These are phyloP conservation scores for Ctenicera cuprea DNA, from an alignment of 2,888 invertebrate species.

Conservation along the genomic window DNA sequence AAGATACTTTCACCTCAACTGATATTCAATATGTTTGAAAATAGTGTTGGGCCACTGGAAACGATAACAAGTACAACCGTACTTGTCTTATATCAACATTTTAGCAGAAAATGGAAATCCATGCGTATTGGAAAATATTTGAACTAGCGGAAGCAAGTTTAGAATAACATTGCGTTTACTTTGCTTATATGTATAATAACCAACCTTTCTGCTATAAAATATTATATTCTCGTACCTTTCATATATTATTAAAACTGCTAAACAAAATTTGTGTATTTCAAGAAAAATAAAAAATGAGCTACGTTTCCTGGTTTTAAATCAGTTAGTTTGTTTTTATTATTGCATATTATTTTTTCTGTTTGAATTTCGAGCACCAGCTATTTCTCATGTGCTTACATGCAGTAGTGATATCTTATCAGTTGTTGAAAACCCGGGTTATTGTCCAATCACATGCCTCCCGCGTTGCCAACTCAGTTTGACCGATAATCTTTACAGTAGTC, in stretches of 20 bases:
- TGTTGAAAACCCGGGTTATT: slow-evolving; percentile 66
- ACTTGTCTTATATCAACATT: slow-evolving; percentile 51
- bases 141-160: slow-evolving; percentile 38
- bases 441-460: slow-evolving; percentile 65
- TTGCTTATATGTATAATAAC: slow-evolving; percentile 12
- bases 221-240: slow-evolving; percentile 3
- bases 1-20: slow-evolving; percentile 16
- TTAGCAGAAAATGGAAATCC: slow-evolving; percentile 47
- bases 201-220: neutral
- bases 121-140: slow-evolving; percentile 47
- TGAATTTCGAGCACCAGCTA: neutral
- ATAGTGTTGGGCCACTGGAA: slow-evolving; percentile 42
- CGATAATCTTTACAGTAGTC: slow-evolving; percentile 43
- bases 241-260: neutral
- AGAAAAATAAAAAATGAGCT: too few relatives aligned
- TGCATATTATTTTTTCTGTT: neutral
- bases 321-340: too few relatives aligned
- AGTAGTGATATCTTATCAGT: slow-evolving; percentile 63
- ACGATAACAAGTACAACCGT: slow-evolving; percentile 52
- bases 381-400: slow-evolving; percentile 25
- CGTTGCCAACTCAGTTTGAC: slow-evolving; percentile 63
- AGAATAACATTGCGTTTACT: slow-evolving; percentile 16
- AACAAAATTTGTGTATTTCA: too few relatives aligned
- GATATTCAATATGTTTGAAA: slow-evolving; percentile 21
- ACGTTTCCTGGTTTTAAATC: too few relatives aligned